Conservation (phyloP, 2,113 vertebrate genomes). For the Apistogramma diplotaenia region DNA sequence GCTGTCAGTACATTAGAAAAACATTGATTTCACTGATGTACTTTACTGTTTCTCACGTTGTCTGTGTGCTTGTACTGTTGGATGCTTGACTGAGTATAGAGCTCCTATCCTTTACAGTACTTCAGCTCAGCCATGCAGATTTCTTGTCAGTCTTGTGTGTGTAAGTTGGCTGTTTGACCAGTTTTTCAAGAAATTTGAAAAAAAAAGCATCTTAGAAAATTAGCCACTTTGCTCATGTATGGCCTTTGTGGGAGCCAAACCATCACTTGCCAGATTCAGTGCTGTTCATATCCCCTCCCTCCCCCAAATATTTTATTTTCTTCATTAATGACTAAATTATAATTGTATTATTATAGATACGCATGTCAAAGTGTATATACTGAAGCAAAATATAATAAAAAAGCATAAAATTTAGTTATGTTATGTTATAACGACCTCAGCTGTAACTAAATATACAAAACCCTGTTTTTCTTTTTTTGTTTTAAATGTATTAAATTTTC, state of each 20-base stretch:
- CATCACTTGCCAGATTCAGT: background rate
- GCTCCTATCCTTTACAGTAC: background rate
- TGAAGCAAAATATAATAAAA: background rate
- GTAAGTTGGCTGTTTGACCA: background rate
- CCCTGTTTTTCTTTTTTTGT: background rate
- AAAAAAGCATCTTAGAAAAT: background rate
- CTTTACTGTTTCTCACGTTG: background rate
- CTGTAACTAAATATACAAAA: background rate
- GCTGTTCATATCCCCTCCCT: background rate
- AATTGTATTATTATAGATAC: background rate
- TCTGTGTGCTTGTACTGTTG: background rate
- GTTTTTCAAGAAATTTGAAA: background rate
- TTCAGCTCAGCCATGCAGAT: background rate
- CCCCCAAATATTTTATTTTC: background rate
- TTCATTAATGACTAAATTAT: background rate
- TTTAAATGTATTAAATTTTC: background rate
- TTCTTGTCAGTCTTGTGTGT: background rate
- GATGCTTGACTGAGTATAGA: background rate
- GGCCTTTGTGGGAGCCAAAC: background rate
- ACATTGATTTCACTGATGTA: background rate
- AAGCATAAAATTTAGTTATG: background rate
- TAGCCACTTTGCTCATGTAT: background rate
- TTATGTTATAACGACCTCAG: background rate
- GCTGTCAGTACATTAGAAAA: background rate
- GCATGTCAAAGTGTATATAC: background rate